These are phyloP conservation scores for Euleptes europaea DNA, from an alignment of 2,113 vertebrate species.

Conservation along the genomic window DNA sequence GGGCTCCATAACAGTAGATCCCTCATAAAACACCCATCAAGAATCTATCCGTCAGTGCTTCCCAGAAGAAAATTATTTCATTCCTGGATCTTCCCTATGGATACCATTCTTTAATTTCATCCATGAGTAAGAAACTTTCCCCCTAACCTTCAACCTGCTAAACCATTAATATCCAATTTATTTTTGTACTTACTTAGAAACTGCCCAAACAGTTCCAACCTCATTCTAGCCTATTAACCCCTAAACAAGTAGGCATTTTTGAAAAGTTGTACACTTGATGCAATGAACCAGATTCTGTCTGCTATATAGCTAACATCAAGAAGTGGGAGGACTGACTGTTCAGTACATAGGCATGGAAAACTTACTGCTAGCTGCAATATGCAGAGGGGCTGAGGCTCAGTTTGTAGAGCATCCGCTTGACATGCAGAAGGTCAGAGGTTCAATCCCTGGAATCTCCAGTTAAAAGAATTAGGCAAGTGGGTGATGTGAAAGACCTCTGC, in stretches of 20 bases:
- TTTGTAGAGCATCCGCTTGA: too few species aligned
- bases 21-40: not conserved
- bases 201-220: not conserved
- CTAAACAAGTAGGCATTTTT: not conserved
- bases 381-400: too few species aligned
- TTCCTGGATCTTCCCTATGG: not conserved
- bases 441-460: too few species aligned
- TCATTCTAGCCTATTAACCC: not conserved
- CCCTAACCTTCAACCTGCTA: not conserved
- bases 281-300: not conserved
- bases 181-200: not conserved
- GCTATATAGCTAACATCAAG: not conserved
- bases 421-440: too few species aligned
- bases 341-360: not conserved
- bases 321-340: not conserved
- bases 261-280: not conserved
- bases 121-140: not conserved
- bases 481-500: too few species aligned
- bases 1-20: not conserved
- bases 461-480: too few species aligned
- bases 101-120: not conserved
- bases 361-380: not conserved
- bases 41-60: not conserved
- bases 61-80: not conserved
- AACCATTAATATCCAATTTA: not conserved